A percentile compares a stretch with the other conserved stretches of the same genome.
phyloP scores from a whole-genome alignment of 2,888 invertebrate species.

The Prenolepis imparis region DNA sequence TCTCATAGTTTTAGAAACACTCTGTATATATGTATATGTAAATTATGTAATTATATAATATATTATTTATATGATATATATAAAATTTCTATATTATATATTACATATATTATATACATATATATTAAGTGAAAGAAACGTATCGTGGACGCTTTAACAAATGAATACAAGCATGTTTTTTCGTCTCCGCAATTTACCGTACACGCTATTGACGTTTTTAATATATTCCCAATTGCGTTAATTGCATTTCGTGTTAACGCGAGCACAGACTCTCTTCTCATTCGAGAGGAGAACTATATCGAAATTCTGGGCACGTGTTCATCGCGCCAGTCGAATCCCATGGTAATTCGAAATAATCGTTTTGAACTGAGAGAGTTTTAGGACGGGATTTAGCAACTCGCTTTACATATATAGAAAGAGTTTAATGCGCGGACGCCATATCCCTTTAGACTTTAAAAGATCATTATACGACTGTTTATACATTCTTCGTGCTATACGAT shows the following conservation, averaged over 20 bases:
- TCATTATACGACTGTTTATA: constrained; percentile 48
- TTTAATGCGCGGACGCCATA: constrained; percentile 17
- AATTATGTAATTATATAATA: too few relatives aligned
- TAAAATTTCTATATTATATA: too few relatives aligned
- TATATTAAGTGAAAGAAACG: constrained; percentile 4
- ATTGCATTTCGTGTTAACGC: constrained; percentile 60
- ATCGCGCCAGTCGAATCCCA: constrained; percentile 42
- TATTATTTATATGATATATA: too few relatives aligned
- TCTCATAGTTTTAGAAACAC: too few relatives aligned
- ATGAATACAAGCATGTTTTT: background rate
- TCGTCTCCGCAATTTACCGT: constrained; percentile 48
- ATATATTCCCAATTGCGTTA: constrained; percentile 66
- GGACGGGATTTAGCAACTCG: constrained; percentile 34
- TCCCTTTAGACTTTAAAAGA: constrained; percentile 25
- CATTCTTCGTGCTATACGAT: background rate
- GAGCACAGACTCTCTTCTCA: constrained; percentile 15
- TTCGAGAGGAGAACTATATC: background rate
- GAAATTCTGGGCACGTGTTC: constrained; percentile 43
- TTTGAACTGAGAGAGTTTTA: constrained; percentile 14
- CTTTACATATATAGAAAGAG: constrained; percentile 55
- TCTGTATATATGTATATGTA: too few relatives aligned
- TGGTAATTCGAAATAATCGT: constrained; percentile 28
- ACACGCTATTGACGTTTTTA: constrained; percentile 62
- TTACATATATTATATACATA: background rate
- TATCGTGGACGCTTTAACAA: constrained; percentile 7